Percentiles rank a stretch among this genome's conserved stretches.
Evolutionary conservation across 2,888 invertebrate species (phyloP).

Genomic region (Heliconius erato): DNA sequence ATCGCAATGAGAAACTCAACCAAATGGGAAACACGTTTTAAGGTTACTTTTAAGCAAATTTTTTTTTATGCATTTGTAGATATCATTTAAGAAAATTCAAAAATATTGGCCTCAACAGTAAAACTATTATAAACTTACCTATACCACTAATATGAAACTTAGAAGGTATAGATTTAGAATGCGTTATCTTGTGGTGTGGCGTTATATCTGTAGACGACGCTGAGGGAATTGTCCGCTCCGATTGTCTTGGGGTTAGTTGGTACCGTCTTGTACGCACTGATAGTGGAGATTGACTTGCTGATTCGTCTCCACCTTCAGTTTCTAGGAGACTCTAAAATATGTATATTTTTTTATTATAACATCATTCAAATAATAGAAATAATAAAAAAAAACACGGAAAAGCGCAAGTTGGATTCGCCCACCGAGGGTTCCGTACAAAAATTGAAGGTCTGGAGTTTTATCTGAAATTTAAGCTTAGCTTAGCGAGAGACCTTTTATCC

Average conservation of each 20-base stretch:
- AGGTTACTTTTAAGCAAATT: no score
- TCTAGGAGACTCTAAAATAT: constrained; percentile 90
- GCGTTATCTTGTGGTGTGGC: constrained; percentile 87
- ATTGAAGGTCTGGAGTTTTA: no score
- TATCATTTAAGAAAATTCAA: neutral
- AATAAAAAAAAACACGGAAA: no score
- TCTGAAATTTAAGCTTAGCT: no score
- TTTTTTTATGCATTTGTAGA: neutral
- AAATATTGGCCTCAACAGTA: neutral
- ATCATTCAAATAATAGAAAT: neutral
- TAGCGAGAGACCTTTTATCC: no score
- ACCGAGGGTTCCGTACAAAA: no score
- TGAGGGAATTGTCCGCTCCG: constrained; percentile 89
- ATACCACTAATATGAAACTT: constrained; percentile 89
- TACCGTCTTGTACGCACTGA: constrained; percentile 91
- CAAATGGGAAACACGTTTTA: no score
- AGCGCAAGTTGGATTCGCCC: no score
- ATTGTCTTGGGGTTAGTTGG: constrained; percentile 93
- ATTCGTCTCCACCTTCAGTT: constrained; percentile 91
- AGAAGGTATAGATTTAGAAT: constrained; percentile 82
- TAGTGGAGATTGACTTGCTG: constrained; percentile 91
- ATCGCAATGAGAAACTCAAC: no score
- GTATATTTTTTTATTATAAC: neutral
- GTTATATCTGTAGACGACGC: constrained; percentile 90
- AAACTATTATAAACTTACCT: constrained; percentile 74